Base-by-base conservation (phyloP, 2,888 invertebrate genomes). In the Lypha dubia region DNA sequence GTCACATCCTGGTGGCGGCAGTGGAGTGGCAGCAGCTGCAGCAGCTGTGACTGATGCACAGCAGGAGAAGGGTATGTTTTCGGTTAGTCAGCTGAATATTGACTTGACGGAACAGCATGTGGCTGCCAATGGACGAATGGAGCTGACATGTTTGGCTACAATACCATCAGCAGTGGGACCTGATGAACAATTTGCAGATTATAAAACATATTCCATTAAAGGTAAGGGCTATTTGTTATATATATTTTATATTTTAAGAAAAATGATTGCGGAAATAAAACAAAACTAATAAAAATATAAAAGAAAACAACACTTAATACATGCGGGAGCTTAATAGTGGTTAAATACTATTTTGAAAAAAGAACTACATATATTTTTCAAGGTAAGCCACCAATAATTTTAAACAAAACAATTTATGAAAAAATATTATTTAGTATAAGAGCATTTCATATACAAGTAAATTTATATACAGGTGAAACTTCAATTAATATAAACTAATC, bases 71-170 rank as follows among this genome's bases (percentile, higher is more conserved):
- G 91, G 91, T 65, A 90, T 91, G 89, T 89, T 90, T 85, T 94
- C 95, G 67, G 95, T 95, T 58, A 95, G 95, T 87, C 95, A 96
- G 85, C 92, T 96, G 63, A 95, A 95, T 91, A 94, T 96, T 84
- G 95, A 96, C 76, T 94, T 96, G 87, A 95, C 95, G 2, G 95
- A 95, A 87, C 93, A 96, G 53, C 95, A 95, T 87, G 94, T 94
- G 38, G 95, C 95, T 4, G 94, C 94, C 35, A 95, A 95, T 88
- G 95, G 95, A 0, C 93, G 94, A 75, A 93, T 96, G 86, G 94
- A 95, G 89, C 94, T 96, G 81, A 96, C 95, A 41, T 96, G 96
- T 89, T 94, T 95, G 84, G 94, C 96, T 49, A 96, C 96, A 67
- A 96, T 96, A 87, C 96, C 96, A 0, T 95, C 95, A 79, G 95